Conservation (phyloP, 35 echinoderm and acorn worm species). For the Heliocidaris erythrogramma region DNA sequence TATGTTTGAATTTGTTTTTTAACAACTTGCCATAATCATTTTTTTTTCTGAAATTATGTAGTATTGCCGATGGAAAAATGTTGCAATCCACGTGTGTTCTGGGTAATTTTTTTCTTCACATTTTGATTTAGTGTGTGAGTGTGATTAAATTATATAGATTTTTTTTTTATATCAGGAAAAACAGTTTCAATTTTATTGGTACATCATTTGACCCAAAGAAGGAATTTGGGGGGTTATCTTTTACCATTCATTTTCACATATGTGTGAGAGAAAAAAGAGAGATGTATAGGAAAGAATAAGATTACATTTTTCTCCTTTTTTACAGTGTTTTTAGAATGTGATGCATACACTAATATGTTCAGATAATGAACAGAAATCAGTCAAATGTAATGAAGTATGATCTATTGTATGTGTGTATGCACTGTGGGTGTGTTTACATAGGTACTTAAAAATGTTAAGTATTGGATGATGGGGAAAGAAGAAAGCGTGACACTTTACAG, state of each 20-base stretch:
- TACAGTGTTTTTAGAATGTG: background rate
- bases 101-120: constrained; percentile 17
- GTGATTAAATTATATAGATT: constrained; percentile 6
- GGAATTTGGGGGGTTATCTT: background rate
- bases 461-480: background rate
- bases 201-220: background rate
- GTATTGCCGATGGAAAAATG: constrained; percentile 16
- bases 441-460: background rate
- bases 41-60: constrained; percentile 6
- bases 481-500: too few relatives aligned
- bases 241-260: too few relatives aligned
- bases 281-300: too few relatives aligned
- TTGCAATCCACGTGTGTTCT: constrained; percentile 2
- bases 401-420: background rate
- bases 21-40: background rate
- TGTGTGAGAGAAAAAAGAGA: background rate
- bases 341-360: too few relatives aligned
- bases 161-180: background rate
- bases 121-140: background rate
- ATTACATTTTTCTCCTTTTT: too few relatives aligned
- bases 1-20: background rate
- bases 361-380: background rate
- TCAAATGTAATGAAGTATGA: background rate
- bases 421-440: background rate
- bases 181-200: background rate